Conservation (phyloP, 2,797 vertebrate genomes). For the Spinibarbus caldwelli region DNA sequence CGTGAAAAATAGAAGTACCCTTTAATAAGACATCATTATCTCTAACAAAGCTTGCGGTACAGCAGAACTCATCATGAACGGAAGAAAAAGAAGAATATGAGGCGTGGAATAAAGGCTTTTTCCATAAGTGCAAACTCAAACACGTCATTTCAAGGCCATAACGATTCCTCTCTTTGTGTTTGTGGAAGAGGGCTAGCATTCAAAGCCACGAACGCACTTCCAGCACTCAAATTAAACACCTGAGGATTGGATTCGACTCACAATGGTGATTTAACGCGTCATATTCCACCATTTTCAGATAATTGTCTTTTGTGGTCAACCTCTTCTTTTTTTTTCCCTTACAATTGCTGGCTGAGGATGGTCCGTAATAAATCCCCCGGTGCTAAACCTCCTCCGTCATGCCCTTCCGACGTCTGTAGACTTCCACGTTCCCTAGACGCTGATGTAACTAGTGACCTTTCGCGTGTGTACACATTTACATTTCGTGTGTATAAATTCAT, state of each 20-base stretch:
- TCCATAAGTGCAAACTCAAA: constrained; percentile 11
- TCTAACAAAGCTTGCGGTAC: constrained; percentile 29
- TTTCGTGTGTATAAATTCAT: constrained; percentile 42
- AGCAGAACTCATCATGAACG: background rate
- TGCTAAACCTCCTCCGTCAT: constrained; percentile 20
- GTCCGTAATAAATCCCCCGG: constrained; percentile 55
- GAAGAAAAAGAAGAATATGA: constrained; percentile 18
- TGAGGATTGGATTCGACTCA: constrained; percentile 31
- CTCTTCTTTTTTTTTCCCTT: background rate
- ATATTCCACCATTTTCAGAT: constrained; percentile 47
- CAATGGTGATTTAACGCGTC: constrained; percentile 40
- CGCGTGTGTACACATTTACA: constrained; percentile 43
- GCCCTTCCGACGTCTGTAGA: constrained; percentile 33
- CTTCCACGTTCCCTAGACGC: constrained; percentile 12
- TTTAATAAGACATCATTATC: constrained; percentile 50
- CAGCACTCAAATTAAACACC: constrained; percentile 49
- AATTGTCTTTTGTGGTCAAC: constrained; percentile 53
- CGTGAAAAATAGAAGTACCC: constrained; percentile 23
- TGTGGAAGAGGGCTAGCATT: constrained; percentile 42
- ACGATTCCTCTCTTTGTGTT: constrained; percentile 24
- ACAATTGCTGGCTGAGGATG: constrained; percentile 20
- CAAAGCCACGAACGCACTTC: constrained; percentile 37
- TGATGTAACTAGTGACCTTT: constrained; percentile 52
- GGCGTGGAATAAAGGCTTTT: constrained; percentile 16
- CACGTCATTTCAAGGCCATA: constrained; percentile 15